Percentiles rank a stretch among this genome's conserved stretches.
phyloP scores from a whole-genome alignment of 2,113 vertebrate species.

The Cavia porcellus region DNA sequence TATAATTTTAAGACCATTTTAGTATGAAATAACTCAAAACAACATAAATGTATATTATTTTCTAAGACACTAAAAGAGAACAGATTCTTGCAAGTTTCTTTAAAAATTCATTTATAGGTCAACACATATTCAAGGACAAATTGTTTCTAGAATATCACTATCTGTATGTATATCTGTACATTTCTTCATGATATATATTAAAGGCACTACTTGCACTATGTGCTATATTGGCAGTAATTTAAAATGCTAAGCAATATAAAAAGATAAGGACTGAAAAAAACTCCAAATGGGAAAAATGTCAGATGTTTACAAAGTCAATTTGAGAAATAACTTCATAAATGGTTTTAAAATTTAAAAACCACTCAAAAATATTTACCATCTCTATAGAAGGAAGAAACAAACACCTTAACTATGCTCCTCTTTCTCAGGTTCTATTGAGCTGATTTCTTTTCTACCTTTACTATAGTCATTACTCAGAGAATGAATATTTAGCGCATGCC shows the following conservation, averaged over 20 bases:
- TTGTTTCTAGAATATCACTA: neutral
- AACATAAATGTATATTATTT: neutral
- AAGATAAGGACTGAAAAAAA: neutral
- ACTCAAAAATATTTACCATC: neutral
- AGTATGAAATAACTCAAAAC: constrained; percentile 52
- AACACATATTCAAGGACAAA: constrained; percentile 34
- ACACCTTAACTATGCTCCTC: neutral
- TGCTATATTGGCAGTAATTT: neutral
- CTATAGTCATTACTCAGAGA: neutral
- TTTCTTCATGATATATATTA: neutral
- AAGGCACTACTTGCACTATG: neutral
- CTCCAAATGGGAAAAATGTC: neutral
- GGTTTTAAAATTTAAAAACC: neutral
- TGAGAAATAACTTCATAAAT: neutral
- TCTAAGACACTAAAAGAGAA: neutral
- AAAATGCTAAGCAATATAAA: neutral
- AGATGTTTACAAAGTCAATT: neutral
- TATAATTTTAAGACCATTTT: constrained; percentile 39
- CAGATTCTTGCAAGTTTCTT: constrained; percentile 9
- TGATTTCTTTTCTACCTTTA: neutral
- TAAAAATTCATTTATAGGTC: neutral
- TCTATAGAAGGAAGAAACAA: neutral
- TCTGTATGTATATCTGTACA: neutral
- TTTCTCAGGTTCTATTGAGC: neutral
- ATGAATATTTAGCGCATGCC: neutral